Conservation (phyloP, 1,140 invertebrate species). For the Mylabris phalerata region DNA sequence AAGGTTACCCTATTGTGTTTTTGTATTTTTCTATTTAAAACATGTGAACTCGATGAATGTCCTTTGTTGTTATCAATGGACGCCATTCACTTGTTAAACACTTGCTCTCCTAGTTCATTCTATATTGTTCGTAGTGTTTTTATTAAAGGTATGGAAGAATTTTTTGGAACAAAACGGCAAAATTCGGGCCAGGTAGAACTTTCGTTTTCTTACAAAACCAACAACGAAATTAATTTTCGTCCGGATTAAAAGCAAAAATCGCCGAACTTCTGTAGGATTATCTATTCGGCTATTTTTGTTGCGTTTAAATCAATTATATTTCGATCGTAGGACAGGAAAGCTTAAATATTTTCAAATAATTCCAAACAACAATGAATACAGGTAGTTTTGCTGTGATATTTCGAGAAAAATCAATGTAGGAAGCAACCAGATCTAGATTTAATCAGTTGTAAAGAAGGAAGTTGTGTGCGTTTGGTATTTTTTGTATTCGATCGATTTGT, state of each 20-base stretch:
- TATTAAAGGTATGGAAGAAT: constrained; percentile 30
- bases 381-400: constrained; percentile 2
- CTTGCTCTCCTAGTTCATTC: constrained; percentile 24
- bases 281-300: not conserved
- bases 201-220: not conserved
- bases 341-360: not conserved
- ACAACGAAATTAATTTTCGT: too few species aligned
- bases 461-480: not conserved
- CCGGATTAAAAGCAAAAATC: too few species aligned
- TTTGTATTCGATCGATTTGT: not conserved
- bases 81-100: constrained; percentile 37
- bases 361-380: not conserved
- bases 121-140: constrained; percentile 27
- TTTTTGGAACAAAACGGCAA: constrained; percentile 18
- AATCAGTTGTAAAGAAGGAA: constrained; percentile 1
- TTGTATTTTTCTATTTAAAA: constrained; percentile 27
- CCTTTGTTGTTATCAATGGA: constrained; percentile 35
- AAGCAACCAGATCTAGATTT: not conserved
- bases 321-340: not conserved
- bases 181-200: constrained; percentile 20
- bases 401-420: not conserved
- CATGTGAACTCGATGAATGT: constrained; percentile 32
- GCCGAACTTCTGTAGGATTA: not conserved
- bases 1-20: constrained; percentile 31
- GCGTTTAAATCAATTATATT: not conserved